These are phyloP conservation scores for Platerodrilus igneus DNA, from an alignment of 2,888 invertebrate species.

Conservation along the genomic window DNA sequence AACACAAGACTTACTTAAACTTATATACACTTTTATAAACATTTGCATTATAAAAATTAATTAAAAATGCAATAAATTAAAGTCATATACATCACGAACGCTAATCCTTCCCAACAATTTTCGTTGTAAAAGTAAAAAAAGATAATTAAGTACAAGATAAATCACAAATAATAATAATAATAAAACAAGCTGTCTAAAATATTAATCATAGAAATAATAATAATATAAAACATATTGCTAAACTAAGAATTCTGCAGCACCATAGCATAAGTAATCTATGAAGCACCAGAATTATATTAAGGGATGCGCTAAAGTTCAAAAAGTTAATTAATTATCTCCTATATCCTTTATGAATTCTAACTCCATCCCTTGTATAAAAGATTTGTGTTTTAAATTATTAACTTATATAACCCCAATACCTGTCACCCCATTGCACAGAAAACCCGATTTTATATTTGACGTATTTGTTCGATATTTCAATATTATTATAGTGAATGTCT, in stretches of 20 bases:
- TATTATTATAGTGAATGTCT: constrained; percentile 1
- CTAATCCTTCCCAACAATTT: constrained; percentile 23
- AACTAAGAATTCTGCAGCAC: constrained; percentile 43
- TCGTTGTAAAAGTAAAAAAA: constrained; percentile 33
- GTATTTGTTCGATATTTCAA: constrained; percentile 11
- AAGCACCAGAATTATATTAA: constrained; percentile 43
- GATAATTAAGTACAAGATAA: constrained; percentile 23
- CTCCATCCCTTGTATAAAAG: constrained; percentile 35
- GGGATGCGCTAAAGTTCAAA: constrained; percentile 46
- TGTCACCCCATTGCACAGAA: constrained; percentile 80
- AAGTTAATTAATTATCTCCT: constrained; percentile 24
- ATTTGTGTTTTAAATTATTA: constrained; percentile 28
- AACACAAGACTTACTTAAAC: constrained; percentile 23
- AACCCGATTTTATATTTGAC: constrained; percentile 63
- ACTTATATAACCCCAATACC: constrained; percentile 49
- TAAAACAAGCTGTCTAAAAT: constrained; percentile 27
- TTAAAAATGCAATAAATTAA: constrained; percentile 5
- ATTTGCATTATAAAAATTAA: constrained; percentile 18
- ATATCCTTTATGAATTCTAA: constrained; percentile 41
- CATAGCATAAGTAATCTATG: constrained; percentile 43
- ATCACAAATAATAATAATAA: constrained; percentile 40
- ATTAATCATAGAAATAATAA: no score
- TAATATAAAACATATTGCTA: constrained; percentile 23
- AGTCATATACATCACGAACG: neutral
- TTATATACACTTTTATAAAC: constrained; percentile 26